Percentiles rank a stretch among this genome's conserved stretches.
phyloP scores from a whole-genome alignment of 2,888 invertebrate genomes.

The Drosophila formosana region DNA sequence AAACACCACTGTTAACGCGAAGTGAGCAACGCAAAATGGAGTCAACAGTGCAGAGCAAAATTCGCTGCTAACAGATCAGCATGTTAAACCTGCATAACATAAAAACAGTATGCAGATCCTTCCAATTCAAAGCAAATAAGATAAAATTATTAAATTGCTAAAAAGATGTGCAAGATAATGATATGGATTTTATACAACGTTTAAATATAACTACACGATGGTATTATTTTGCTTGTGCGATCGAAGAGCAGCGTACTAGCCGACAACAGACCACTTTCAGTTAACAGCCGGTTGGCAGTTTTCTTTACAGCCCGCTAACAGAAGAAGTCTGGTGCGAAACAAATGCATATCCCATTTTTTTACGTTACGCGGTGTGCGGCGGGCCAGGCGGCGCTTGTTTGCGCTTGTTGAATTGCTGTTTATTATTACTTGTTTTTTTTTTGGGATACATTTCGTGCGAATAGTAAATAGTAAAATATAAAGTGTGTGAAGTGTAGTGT shows the following conservation, averaged over 20 bases:
- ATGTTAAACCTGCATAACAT: neutral
- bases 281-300: slow-evolving; percentile 32
- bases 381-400: slow-evolving; percentile 58
- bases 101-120: neutral
- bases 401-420: slow-evolving; percentile 46
- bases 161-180: neutral
- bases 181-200: no score
- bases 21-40: slow-evolving; percentile 5
- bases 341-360: slow-evolving; percentile 51
- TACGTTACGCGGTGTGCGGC: slow-evolving; percentile 59
- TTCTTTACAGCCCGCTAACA: slow-evolving; percentile 35
- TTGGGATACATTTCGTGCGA: slow-evolving; percentile 35
- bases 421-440: slow-evolving; percentile 25
- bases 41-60: neutral
- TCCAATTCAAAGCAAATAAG: neutral
- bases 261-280: slow-evolving; percentile 8
- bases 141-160: neutral
- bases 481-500: slow-evolving; percentile 11
- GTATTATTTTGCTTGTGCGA: neutral
- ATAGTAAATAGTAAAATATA: slow-evolving; percentile 12
- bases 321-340: slow-evolving; percentile 33
- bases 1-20: slow-evolving; percentile 17
- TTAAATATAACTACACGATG: neutral
- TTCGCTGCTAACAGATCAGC: neutral
- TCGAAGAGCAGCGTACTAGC: slow-evolving; percentile 30